Percentiles rank a stretch among this genome's conserved stretches.
Conservation (phyloP, 2,888 invertebrate genomes). For the Cryptocheilus praepositus region DNA sequence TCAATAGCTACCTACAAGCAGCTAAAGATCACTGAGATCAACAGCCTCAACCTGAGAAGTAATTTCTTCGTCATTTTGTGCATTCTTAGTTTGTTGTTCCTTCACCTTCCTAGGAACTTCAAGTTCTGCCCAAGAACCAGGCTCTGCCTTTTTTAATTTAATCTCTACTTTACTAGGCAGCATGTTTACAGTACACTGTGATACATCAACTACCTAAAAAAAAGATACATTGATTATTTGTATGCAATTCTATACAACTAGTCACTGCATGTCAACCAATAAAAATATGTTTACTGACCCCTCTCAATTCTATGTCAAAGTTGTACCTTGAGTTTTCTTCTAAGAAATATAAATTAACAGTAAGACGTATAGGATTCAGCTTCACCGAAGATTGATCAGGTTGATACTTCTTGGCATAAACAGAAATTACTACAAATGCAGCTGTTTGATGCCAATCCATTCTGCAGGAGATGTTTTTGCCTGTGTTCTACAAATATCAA, state of each 20-base stretch:
- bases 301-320: constrained; percentile 87
- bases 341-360: constrained; percentile 85
- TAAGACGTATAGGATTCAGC: constrained; percentile 89
- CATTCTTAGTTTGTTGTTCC: constrained; percentile 45
- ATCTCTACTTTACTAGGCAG: constrained; percentile 94
- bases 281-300: constrained; percentile 78
- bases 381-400: constrained; percentile 85
- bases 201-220: constrained; percentile 85
- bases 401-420: constrained; percentile 94
- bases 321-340: constrained; percentile 85
- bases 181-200: constrained; percentile 85
- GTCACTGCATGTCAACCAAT: constrained; percentile 14
- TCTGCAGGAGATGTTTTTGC: constrained; percentile 82
- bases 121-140: constrained; percentile 88
- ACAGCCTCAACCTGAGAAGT: constrained; percentile 80
- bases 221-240: constrained; percentile 27
- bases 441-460: constrained; percentile 98
- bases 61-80: constrained; percentile 72
- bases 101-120: constrained; percentile 79
- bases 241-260: not conserved
- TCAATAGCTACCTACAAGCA: not conserved
- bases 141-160: constrained; percentile 90
- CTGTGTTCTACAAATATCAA: constrained; percentile 75
- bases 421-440: constrained; percentile 87
- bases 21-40: constrained; percentile 83